Conservation (phyloP, 2,113 vertebrate species). For the Tapirus terrestris region DNA sequence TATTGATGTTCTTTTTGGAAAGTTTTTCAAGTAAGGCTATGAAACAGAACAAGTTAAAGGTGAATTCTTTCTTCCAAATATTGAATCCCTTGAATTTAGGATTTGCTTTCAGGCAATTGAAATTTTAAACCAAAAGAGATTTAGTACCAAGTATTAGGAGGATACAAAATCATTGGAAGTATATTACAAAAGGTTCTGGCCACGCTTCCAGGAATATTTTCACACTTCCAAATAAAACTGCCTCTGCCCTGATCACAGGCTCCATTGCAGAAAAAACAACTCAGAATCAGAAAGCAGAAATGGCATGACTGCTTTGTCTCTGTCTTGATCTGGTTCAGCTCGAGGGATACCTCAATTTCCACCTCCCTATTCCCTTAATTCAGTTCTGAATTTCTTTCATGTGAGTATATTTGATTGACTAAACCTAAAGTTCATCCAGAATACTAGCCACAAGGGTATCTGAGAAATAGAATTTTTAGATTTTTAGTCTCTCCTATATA, state of each 20-base stretch:
- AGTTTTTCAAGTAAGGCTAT: background rate
- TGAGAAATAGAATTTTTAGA: background rate
- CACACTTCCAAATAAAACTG: background rate
- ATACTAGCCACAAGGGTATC: background rate
- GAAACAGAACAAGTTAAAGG: background rate
- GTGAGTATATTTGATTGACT: background rate
- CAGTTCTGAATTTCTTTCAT: background rate
- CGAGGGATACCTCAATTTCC: accelerated
- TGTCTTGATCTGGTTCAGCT: background rate
- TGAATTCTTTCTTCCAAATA: slow-evolving; percentile 5
- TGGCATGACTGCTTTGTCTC: background rate
- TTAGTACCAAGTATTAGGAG: background rate
- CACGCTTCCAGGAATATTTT: background rate
- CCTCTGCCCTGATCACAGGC: background rate
- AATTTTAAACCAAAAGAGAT: background rate
- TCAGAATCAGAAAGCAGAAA: background rate
- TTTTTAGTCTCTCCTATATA: background rate
- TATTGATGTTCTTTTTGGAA: background rate
- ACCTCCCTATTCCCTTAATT: background rate
- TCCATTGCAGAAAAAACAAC: background rate
- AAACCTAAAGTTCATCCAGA: background rate
- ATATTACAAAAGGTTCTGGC: background rate
- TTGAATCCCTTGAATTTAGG: background rate
- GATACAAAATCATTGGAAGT: background rate
- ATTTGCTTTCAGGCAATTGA: background rate